Percentiles rank a stretch among this genome's conserved stretches.
phyloP scores from a whole-genome alignment of 2,888 invertebrate species.

The Micoletzkya japonica region DNA sequence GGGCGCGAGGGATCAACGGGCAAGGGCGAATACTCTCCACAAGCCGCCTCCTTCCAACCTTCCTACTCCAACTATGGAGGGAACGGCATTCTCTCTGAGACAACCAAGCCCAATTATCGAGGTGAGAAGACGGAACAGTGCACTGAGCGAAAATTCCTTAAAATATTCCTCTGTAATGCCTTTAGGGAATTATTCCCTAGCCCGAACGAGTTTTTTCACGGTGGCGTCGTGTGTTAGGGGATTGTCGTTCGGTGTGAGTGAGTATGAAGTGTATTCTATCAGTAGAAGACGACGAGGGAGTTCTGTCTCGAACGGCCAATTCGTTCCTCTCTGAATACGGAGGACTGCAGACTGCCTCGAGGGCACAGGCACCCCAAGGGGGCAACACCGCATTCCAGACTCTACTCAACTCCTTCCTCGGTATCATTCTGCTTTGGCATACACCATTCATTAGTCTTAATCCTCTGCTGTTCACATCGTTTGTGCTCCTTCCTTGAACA shows the following conservation, averaged over 20 bases:
- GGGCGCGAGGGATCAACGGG: no score
- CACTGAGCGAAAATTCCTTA: not conserved
- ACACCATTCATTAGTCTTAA: no score
- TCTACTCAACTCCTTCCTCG: constrained; percentile 43
- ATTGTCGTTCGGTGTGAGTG: not conserved
- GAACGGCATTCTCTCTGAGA: constrained; percentile 19
- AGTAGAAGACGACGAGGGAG: not conserved
- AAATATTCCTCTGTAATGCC: no score
- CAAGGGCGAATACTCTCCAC: no score
- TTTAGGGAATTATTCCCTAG: no score
- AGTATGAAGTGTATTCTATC: not conserved
- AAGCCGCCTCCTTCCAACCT: not conserved
- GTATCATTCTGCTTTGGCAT: constrained; percentile 26
- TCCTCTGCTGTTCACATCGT: no score
- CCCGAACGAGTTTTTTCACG: not conserved
- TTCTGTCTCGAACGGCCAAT: not conserved
- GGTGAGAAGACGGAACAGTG: not conserved
- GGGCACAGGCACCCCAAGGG: constrained; percentile 31
- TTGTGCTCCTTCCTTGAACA: no score
- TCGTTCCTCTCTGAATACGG: constrained; percentile 22
- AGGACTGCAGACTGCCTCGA: constrained; percentile 22
- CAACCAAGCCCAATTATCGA: not conserved
- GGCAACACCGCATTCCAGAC: constrained; percentile 38
- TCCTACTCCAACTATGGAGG: constrained; percentile 25
- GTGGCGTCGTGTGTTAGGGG: no score